Conservation (phyloP, 2,888 invertebrate species). For the Agrochola macilenta region DNA sequence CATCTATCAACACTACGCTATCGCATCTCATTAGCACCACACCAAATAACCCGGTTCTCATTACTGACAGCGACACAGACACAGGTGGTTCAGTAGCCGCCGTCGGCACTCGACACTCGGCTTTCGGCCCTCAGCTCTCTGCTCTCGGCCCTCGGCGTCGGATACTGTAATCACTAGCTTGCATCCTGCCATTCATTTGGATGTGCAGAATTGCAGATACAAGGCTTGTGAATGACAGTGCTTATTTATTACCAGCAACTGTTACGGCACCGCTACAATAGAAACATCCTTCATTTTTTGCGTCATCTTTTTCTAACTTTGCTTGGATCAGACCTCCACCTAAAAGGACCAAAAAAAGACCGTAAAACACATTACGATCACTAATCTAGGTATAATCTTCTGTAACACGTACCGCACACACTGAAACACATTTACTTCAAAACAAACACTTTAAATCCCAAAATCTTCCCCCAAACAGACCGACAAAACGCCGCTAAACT, state of each 20-base stretch:
- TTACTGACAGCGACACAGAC: constrained; percentile 30
- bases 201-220: neutral
- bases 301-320: neutral
- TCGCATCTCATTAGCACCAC: neutral
- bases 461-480: constrained; percentile 21
- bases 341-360: too few species aligned
- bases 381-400: neutral
- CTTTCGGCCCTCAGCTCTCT: neutral
- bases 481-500: constrained; percentile 46
- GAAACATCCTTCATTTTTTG: too few species aligned
- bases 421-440: neutral
- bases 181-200: neutral
- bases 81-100: constrained; percentile 31
- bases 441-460: neutral
- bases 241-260: neutral
- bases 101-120: constrained; percentile 11
- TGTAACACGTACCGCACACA: neutral
- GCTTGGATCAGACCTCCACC: neutral
- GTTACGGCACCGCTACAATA: too few species aligned
- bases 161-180: constrained; percentile 7
- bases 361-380: neutral
- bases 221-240: neutral
- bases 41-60: constrained; percentile 30
- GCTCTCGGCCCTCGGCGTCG: neutral
- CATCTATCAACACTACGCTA: neutral